Conservation (phyloP, 2,113 vertebrate species). For the Perca fluviatilis region DNA sequence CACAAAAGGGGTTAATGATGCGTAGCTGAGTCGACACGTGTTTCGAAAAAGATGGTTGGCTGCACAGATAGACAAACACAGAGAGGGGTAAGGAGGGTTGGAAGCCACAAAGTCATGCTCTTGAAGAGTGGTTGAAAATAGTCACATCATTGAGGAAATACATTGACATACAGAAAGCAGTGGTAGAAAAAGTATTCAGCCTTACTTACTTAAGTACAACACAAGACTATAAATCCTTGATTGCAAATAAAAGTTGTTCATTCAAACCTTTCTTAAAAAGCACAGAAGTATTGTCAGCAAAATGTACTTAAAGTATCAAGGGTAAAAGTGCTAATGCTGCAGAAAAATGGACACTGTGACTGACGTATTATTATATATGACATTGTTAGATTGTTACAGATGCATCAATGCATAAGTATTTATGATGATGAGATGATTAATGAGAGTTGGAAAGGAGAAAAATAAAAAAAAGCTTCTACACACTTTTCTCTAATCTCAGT, state of each 20-base stretch:
- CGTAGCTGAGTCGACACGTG: constrained; percentile 59
- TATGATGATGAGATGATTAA: neutral
- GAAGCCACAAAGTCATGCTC: neutral
- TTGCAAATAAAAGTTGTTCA: neutral
- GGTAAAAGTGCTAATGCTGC: neutral
- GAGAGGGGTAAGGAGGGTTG: neutral
- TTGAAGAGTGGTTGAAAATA: neutral
- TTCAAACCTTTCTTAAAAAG: neutral
- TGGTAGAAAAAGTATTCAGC: neutral
- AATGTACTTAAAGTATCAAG: neutral
- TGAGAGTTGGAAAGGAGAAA: neutral
- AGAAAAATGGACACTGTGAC: neutral
- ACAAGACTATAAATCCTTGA: neutral
- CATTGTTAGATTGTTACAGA: neutral
- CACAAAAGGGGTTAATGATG: constrained; percentile 75
- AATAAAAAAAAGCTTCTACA: neutral
- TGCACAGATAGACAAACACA: constrained; percentile 12
- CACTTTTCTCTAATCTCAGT: neutral
- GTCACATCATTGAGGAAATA: constrained; percentile 2
- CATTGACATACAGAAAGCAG: neutral
- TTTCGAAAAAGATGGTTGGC: constrained; percentile 30
- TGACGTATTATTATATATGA: neutral
- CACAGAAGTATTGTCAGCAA: neutral
- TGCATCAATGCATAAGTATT: neutral
- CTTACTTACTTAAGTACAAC: neutral